These are phyloP conservation scores for Marronus borbonicus DNA, from an alignment of 2,888 invertebrate species.

Conservation along the genomic window DNA sequence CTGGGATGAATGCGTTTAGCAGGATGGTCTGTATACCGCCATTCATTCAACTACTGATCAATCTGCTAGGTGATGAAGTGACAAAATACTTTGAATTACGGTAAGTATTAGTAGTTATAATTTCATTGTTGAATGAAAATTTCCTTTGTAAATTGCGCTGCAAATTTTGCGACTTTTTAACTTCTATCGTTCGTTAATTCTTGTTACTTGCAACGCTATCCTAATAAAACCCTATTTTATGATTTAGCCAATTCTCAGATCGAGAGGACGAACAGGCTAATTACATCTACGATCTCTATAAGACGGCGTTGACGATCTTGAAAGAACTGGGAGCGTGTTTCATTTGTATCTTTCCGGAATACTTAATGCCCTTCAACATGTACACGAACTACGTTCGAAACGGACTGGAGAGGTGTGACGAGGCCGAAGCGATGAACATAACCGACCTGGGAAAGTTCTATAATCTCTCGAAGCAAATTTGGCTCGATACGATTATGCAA, in stretches of 20 bases:
- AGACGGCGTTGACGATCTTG: no score
- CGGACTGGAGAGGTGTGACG: conserved; percentile 10
- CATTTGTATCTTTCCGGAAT: conserved; percentile 67
- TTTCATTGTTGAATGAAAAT: no score
- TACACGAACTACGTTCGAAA: conserved; percentile 62
- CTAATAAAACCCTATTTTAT: no score
- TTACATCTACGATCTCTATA: no score
- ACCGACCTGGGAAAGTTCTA: conserved; percentile 56
- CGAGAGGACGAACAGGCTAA: no score
- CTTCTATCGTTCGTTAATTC: no score
- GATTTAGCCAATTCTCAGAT: no score
- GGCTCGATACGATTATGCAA: conserved; percentile 77
- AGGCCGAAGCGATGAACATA: not conserved
- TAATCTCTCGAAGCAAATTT: conserved; percentile 69
- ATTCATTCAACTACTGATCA: not conserved
- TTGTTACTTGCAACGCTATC: no score
- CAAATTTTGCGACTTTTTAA: no score
- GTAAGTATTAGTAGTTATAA: not conserved
- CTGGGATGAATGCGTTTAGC: no score
- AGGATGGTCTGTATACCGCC: not conserved
- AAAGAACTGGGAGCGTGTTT: conserved; percentile 63
- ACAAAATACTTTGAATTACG: not conserved
- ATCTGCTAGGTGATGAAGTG: not conserved
- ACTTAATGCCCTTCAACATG: conserved; percentile 68
- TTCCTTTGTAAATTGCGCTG: no score